Evolutionary conservation across 2,113 vertebrate genomes (phyloP), one percentile per base, ranked within the genome.

Genomic region (Andinoacara biseriatus): DNA sequence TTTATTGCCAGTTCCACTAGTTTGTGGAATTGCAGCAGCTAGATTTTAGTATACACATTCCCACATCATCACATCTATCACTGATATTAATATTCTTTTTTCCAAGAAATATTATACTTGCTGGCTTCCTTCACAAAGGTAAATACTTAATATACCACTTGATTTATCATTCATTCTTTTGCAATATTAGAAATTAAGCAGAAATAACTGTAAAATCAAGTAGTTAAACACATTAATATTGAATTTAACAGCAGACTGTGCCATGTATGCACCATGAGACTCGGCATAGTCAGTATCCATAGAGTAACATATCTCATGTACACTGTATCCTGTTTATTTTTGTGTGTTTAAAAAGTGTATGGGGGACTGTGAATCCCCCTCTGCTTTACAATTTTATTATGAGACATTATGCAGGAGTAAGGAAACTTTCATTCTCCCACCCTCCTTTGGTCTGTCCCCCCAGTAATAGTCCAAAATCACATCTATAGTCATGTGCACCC

Each of bases 1-100:
- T 84, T 82, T 56, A 87, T 90, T 60, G 60, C 18, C 61, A 46
- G 78, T 57, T 31, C 58, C 79, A n/a, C 74, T 40, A 79, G 86
- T 81, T 79, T 76, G 85, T 83, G 78, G 79, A 76, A 10, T 33
- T 46, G 62, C 76, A 81, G 78, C 82, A 81, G 61, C 81, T 33
- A 60, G 83, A 63, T 56, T 74, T 31, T 61, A 65, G 38, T 43
- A 4, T 33, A 10, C 72, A 76, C 60, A 49, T 81, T 52, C 65
- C 60, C 77, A 59, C 26, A 24, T 13, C 29, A 20, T 31, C 49
- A 26, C 26, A 26, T 26, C 26, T 26, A 26, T 26, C 26, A 26
- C 3, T 26, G 26, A 26, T 3, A 26, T 26, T 26, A 26, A 26
- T 26, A 26, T 26, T 26, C 26, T 59, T 20, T 62, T 52, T 54